Conservation (phyloP, 2,113 vertebrate species). For the Rallus limicola region DNA sequence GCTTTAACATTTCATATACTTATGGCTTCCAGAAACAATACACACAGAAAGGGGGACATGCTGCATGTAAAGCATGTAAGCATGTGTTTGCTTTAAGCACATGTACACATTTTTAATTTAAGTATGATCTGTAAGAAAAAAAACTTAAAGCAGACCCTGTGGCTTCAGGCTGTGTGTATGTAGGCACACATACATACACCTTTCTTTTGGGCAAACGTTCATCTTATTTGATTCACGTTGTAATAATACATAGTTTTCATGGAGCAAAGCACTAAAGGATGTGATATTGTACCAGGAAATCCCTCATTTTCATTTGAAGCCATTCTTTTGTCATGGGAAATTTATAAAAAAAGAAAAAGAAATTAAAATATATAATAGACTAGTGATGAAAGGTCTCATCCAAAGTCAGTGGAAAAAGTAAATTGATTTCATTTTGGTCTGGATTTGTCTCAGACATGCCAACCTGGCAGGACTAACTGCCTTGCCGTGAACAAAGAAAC, state of each 20-base stretch:
- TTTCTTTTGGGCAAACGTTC: neutral
- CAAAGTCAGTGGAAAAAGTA: neutral
- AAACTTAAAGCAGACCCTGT: neutral
- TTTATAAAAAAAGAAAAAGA: conserved; percentile 32
- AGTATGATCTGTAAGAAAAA: neutral
- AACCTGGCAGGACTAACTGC: neutral
- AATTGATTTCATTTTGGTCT: neutral
- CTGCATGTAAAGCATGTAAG: neutral
- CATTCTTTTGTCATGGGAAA: neutral
- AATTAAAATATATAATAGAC: neutral
- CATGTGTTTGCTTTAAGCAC: neutral
- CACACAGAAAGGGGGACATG: neutral
- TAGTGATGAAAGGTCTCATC: neutral
- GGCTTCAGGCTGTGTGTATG: neutral
- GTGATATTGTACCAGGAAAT: neutral
- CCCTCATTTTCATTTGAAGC: neutral
- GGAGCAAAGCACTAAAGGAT: neutral
- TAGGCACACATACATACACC: neutral
- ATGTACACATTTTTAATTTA: neutral
- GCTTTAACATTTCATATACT: neutral
- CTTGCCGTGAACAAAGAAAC: neutral
- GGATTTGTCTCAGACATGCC: neutral
- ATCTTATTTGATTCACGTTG: neutral
- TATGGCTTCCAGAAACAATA: neutral
- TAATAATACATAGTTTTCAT: neutral